Base-by-base conservation (phyloP, 1,140 invertebrate genomes). In the Drosophila oshimai region DNA sequence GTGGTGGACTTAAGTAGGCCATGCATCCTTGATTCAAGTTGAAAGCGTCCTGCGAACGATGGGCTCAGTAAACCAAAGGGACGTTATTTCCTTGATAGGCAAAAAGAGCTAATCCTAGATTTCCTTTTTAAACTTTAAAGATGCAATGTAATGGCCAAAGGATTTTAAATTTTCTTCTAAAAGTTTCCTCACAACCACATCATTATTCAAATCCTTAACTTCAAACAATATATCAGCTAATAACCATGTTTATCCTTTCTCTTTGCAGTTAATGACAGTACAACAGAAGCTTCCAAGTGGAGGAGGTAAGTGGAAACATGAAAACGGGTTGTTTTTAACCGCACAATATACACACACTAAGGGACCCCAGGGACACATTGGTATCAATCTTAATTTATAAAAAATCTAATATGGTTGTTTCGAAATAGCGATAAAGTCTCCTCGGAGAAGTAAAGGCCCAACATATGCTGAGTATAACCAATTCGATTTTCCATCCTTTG, bases 371-470 rank as follows among this genome's bases (percentile, higher is more conserved):
- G 73, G 78, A 64, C 36, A 36, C 60, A 75, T 62, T 55, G 47
- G 80, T 80, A 84, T 84, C 79, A 84, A 86, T 84, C 79, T 86
- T 84, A 84, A 84, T 84, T 86, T 86, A 80, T 80, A 86, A 53
- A 55, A 80, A 86, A 86, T 84, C 72, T 84, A 83, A 78, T 83
- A 55, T 51, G 69, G 74, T 53, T 76, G 24, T 75, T 55, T 41
- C 29, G 55, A 53, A 57, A 51, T 49, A 44, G 41, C 9, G 29
- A 12, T 4, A 36, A 46, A 67, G 57, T 77, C 78, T 73, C 79
- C 29, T 41, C 50, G 75, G 77, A 75, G 34, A 55, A 34, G 13
- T 24, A 37, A 24, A 20, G 58, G 53, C 57, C 76, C 29, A 53
- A 46, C 62, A 71, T 74, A 74, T 22, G 54, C 33, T 26, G 45